Conservation (phyloP, 2,888 invertebrate genomes). For the Lucinisca nassula region DNA sequence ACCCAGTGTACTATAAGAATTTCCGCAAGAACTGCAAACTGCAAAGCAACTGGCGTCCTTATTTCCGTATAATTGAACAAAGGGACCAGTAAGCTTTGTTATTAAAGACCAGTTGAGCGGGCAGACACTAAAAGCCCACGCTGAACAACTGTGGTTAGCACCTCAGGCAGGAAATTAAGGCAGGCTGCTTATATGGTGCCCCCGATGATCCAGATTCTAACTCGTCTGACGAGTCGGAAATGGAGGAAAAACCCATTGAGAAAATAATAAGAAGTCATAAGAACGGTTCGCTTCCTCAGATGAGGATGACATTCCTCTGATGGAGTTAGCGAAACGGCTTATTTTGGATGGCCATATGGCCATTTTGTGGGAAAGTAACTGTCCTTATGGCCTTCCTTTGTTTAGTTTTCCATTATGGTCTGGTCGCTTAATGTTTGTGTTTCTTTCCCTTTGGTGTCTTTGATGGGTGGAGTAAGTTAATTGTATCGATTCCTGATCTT, state of each 20-base stretch:
- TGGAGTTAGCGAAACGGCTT: conserved; percentile 25
- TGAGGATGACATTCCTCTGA: conserved; percentile 51
- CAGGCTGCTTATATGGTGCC: conserved; percentile 14
- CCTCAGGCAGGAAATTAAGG: background rate
- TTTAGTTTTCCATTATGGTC: no score
- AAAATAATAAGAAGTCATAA: background rate
- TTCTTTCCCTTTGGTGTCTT: no score
- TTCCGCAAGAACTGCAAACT: conserved; percentile 45
- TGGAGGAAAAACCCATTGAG: background rate
- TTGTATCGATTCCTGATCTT: no score
- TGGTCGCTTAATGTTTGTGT: no score
- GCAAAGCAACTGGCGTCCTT: conserved; percentile 56
- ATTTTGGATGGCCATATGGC: no score
- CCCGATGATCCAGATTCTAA: background rate
- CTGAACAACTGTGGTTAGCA: conserved; percentile 31
- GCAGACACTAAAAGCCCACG: conserved; percentile 31
- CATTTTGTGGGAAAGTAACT: no score
- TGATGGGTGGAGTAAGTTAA: no score
- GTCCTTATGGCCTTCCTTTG: no score
- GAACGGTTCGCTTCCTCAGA: conserved; percentile 20
- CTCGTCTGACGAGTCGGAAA: background rate
- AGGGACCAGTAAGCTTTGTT: conserved; percentile 29
- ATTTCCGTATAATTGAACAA: conserved; percentile 57
- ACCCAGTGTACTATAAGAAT: conserved; percentile 58
- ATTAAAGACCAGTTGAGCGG: conserved; percentile 49